phyloP scores from a whole-genome alignment of 2,113 vertebrate genomes.

The Lycocorax pyrrhopterus region DNA sequence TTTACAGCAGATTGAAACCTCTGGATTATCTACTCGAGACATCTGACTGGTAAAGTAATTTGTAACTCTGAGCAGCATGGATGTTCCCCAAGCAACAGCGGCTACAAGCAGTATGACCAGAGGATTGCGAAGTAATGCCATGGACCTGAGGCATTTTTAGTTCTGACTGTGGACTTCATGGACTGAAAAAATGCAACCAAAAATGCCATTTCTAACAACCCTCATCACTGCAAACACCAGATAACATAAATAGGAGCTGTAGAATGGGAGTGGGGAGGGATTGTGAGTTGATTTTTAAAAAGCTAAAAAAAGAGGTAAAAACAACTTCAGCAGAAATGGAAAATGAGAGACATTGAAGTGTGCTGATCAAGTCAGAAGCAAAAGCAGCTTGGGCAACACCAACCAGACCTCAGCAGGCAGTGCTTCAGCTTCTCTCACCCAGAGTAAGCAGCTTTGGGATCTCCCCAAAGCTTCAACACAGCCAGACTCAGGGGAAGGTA shows the following conservation, averaged over 20 bases:
- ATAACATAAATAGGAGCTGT: not conserved
- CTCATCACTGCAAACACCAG: not conserved
- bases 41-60: not conserved
- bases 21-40: not conserved
- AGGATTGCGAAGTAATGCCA: not conserved
- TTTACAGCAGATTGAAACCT: not conserved
- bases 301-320: not conserved
- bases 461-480: not conserved
- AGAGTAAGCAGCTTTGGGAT: not conserved
- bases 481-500: not conserved
- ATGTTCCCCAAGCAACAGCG: not conserved
- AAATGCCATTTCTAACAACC: not conserved
- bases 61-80: not conserved
- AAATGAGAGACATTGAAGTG: not conserved
- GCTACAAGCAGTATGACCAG: not conserved
- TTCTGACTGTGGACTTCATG: not conserved
- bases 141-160: not conserved
- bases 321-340: not conserved
- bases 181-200: not conserved
- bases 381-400: not conserved
- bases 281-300: not conserved
- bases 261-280: not conserved
- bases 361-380: not conserved
- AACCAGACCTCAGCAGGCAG: not conserved
- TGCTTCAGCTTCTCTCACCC: not conserved